phyloP scores from a whole-genome alignment of 1,140 invertebrate genomes.

The Heliconius eleuchia region DNA sequence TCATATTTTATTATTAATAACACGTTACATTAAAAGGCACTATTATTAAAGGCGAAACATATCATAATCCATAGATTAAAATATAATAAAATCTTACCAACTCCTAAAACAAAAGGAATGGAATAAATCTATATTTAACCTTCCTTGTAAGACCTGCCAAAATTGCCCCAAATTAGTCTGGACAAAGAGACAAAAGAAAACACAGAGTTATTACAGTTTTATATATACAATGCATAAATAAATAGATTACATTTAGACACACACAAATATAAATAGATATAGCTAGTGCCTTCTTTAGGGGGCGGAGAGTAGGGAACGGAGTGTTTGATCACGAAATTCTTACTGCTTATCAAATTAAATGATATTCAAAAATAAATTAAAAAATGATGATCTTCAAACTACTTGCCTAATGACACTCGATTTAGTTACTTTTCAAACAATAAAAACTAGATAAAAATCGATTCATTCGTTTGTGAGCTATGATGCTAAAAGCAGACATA shows the following conservation, averaged over 20 bases:
- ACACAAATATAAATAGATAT: not conserved
- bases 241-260: not conserved
- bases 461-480: too few species aligned
- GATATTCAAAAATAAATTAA: too few species aligned
- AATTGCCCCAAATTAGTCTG: slow-evolving; percentile 7
- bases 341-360: not conserved
- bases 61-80: slow-evolving; percentile 11
- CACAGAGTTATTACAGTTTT: not conserved
- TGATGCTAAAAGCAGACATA: too few species aligned
- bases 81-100: slow-evolving; percentile 3
- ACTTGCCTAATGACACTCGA: too few species aligned
- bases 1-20: not conserved
- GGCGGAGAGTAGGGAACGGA: not conserved
- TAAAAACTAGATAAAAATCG: too few species aligned
- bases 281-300: not conserved
- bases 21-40: slow-evolving; percentile 11
- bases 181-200: slow-evolving; percentile 1
- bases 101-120: not conserved
- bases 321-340: not conserved
- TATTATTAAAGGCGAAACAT: not conserved
- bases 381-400: too few species aligned
- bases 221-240: not conserved
- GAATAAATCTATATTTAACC: slow-evolving; percentile 9
- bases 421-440: too few species aligned
- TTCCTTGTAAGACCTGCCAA: slow-evolving; percentile 6